Evolutionary conservation across 2,888 invertebrate species (phyloP).

Genomic region (Panopea generosa): DNA sequence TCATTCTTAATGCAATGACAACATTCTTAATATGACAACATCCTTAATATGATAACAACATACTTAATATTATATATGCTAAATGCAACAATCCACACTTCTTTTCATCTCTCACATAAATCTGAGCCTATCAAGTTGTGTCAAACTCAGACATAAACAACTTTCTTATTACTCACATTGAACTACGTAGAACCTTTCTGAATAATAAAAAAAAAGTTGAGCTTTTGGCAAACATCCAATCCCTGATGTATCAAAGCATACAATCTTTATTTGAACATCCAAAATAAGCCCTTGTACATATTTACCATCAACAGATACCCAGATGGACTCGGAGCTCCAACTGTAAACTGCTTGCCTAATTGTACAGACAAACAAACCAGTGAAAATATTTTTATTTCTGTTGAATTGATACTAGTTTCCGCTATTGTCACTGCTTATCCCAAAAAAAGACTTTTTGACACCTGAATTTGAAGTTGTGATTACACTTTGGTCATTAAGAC

Average conservation of each 20-base stretch:
- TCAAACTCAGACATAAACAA: background rate
- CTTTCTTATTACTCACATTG: too few species aligned
- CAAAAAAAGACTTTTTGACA: constrained; percentile 50
- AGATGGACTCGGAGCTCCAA: constrained; percentile 26
- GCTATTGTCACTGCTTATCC: constrained; percentile 31
- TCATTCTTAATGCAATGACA: too few species aligned
- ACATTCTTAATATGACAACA: too few species aligned
- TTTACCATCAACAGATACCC: constrained; percentile 33
- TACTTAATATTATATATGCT: too few species aligned
- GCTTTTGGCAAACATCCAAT: constrained; percentile 16
- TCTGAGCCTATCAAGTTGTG: too few species aligned
- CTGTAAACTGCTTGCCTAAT: constrained; percentile 35
- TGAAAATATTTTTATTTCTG: constrained; percentile 52
- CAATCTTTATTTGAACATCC: background rate
- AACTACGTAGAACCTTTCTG: background rate
- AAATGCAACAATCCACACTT: too few species aligned
- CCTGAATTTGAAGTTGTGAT: constrained; percentile 56
- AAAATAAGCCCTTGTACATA: constrained; percentile 44
- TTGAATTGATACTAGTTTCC: constrained; percentile 43
- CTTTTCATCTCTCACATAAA: too few species aligned
- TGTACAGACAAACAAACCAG: constrained; percentile 33
- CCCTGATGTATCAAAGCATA: constrained; percentile 8
- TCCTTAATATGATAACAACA: too few species aligned
- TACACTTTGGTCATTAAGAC: constrained; percentile 30
- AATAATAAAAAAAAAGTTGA: background rate